Evolutionary conservation across 2,888 invertebrate genomes (phyloP).

Genomic region (Congeria kusceri): DNA sequence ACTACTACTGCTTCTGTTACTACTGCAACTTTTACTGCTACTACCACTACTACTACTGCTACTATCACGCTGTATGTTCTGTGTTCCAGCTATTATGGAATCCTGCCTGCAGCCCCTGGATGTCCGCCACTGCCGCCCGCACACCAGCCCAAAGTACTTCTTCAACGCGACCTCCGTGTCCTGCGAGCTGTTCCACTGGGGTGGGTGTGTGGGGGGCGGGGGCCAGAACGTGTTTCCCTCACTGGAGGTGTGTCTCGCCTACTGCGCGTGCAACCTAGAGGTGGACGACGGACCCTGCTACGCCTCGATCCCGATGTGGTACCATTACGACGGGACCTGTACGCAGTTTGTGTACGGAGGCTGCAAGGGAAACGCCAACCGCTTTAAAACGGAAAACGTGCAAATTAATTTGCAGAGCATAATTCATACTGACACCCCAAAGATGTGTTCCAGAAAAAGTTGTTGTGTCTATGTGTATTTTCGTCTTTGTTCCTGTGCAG

Average conservation of each 20-base stretch:
- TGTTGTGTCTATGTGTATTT: too few species aligned
- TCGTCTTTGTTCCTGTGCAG: too few species aligned
- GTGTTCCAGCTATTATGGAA: too few species aligned
- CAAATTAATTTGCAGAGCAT: too few species aligned
- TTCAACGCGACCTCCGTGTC: neutral
- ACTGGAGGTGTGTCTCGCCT: neutral
- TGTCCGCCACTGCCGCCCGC: neutral
- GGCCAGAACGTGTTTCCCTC: neutral
- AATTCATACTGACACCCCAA: too few species aligned
- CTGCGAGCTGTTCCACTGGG: conserved; percentile 3
- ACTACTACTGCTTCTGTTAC: too few species aligned
- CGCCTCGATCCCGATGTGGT: conserved; percentile 4
- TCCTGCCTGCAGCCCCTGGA: too few species aligned
- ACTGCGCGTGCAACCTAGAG: neutral
- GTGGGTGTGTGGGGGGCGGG: neutral
- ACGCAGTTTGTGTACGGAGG: conserved; percentile 2
- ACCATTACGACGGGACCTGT: neutral
- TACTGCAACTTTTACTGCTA: too few species aligned
- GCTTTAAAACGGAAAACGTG: neutral
- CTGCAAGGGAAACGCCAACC: neutral
- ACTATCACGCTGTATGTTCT: too few species aligned
- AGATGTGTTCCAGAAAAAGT: too few species aligned
- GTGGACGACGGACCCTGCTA: neutral
- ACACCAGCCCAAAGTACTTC: neutral
- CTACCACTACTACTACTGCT: too few species aligned